Evolutionary conservation across 2,113 vertebrate species (phyloP), one percentile per base, ranked within the genome.

Genomic region (Psettodes erumei): DNA sequence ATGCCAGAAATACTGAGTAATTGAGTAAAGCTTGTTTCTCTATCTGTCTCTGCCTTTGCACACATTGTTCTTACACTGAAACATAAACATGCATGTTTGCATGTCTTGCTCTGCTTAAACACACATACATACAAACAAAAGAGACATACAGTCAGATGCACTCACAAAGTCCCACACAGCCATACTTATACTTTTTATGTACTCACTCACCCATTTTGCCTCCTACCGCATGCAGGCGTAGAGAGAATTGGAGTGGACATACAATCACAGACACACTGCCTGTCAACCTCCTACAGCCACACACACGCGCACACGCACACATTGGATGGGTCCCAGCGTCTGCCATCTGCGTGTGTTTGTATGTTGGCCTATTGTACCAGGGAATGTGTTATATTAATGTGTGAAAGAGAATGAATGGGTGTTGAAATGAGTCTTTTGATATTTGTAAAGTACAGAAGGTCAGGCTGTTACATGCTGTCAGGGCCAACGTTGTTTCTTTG

Each of bases 401-500:
- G 91, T 89, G 91, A 93, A 93, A 89, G 88, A 79, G 88, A 93
- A 91, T 93, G 88, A 93, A 93, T 93, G 84, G 90, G 91, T 93
- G 91, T 91, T 90, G 91, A 91, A 91, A 90, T 88, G 90, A 93
- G 87, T 93, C 90, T 91, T 93, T 91, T 93, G 91, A 91, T 93
- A 91, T 93, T 91, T 91, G 91, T 89, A 92, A 89, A 91, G 91
- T 91, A 93, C 91, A 91, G 87, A 91, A 91, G 91, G 90, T 93
- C 91, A 91, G 86, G 64, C 90, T 93, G 90, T 84, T 91, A 89
- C 84, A 90, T 86, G 88, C 89, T 90, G 90, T 91, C 84, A 89
- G 88, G 90, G 86, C 89, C 87, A 88, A 76, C 38, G 89, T 82
- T 89, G 83, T 86, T 89, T 86, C 84, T 90, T 83, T 77, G 69